Conservation (phyloP, 2,113 vertebrate genomes). For the Boleophthalmus pectinirostris region DNA sequence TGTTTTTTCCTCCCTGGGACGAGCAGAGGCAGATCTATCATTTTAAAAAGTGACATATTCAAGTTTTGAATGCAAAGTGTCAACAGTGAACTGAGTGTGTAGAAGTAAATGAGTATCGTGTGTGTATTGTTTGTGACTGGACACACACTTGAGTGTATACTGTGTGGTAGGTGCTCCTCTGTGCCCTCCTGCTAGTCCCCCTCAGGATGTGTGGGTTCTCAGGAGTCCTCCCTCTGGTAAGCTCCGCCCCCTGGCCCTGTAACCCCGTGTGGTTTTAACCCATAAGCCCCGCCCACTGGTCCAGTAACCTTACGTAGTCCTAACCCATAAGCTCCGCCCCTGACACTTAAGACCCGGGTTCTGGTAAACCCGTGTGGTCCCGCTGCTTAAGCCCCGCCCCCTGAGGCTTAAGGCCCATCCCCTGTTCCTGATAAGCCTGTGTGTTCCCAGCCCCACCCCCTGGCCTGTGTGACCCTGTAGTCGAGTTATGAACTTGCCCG, state of each 20-base stretch:
- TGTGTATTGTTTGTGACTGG: slow-evolving; percentile 4
- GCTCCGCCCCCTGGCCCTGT: slow-evolving; percentile 13
- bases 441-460: slow-evolving; percentile 29
- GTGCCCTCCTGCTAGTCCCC: slow-evolving; percentile 66
- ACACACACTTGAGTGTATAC: slow-evolving; percentile 60
- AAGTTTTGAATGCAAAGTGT: background rate
- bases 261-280: slow-evolving; percentile 61
- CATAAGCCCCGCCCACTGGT: slow-evolving; percentile 58
- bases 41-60: background rate
- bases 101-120: too few species aligned
- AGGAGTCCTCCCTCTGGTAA: slow-evolving; percentile 78
- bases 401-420: slow-evolving; percentile 53
- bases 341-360: slow-evolving; percentile 14
- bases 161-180: slow-evolving; percentile 74
- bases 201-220: slow-evolving; percentile 81
- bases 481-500: slow-evolving; percentile 9
- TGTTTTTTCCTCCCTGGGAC: background rate
- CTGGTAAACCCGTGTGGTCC: slow-evolving; percentile 14
- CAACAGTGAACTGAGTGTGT: background rate
- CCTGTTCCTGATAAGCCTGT: slow-evolving; percentile 52
- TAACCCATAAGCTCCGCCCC: slow-evolving; percentile 7
- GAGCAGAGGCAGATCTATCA: background rate
- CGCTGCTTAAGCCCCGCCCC: slow-evolving; percentile 33
- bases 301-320: slow-evolving; percentile 33
- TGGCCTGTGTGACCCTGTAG: slow-evolving; percentile 26